Percentiles rank a stretch among this genome's conserved stretches.
These are phyloP conservation scores for Orycteropus afer DNA, from an alignment of 2,113 vertebrate species.

Conservation along the genomic window DNA sequence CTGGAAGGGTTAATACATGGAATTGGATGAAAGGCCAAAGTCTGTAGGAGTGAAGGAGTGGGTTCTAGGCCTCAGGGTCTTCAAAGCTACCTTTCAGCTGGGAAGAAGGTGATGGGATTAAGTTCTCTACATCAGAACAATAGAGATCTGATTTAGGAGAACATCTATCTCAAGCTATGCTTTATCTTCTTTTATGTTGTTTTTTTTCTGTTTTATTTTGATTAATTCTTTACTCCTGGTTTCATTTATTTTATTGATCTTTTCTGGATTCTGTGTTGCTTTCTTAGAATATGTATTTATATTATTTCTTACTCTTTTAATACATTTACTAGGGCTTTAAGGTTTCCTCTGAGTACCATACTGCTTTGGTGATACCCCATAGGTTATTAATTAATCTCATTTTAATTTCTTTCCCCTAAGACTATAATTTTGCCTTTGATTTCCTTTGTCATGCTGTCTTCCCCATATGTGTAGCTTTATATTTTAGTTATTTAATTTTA, in stretches of 20 bases:
- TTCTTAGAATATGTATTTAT: not conserved
- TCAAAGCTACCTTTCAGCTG: not conserved
- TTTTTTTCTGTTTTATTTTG: constrained; percentile 7
- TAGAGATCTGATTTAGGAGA: not conserved
- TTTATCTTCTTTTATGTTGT: not conserved
- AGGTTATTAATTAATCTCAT: not conserved
- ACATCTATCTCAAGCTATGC: not conserved
- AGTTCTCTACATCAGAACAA: not conserved
- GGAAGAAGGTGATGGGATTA: no score
- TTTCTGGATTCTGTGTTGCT: not conserved
- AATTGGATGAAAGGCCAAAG: not conserved
- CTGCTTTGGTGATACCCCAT: not conserved
- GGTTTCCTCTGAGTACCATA: not conserved
- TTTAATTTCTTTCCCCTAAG: not conserved
- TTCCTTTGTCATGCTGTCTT: not conserved
- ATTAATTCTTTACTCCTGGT: constrained; percentile 9
- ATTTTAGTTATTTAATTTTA: not conserved
- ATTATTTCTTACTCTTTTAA: not conserved
- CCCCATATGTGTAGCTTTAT: not conserved
- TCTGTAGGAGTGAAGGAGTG: not conserved
- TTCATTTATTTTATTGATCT: not conserved
- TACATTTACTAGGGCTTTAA: not conserved
- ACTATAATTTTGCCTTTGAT: not conserved
- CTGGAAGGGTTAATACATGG: not conserved
- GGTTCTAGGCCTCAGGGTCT: not conserved